Base-by-base conservation (phyloP, 2,113 vertebrate species). In the Hemicordylus capensis region DNA sequence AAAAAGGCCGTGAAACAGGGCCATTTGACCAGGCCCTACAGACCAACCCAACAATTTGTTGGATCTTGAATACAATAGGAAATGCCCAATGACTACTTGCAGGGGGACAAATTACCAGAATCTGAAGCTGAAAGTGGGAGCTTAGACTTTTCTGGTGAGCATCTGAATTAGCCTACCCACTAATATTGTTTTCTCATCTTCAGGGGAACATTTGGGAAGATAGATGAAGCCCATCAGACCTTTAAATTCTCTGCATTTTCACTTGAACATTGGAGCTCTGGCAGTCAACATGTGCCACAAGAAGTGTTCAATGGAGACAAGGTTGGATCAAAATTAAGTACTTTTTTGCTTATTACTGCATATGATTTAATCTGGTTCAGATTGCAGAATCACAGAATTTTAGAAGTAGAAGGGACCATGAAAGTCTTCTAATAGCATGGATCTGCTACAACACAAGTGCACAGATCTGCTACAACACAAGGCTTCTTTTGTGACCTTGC, bases 401-500 rank as follows among this genome's bases (percentile, higher is more conserved):
- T n/a, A n/a, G n/a, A n/a, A n/a, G n/a, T n/a, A n/a, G n/a, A n/a
- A n/a, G n/a, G n/a, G n/a, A n/a, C n/a, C n/a, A n/a, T n/a, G n/a
- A n/a, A n/a, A n/a, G n/a, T n/a, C n/a, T n/a, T n/a, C n/a, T n/a
- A n/a, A n/a, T n/a, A n/a, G n/a, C n/a, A n/a, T n/a, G n/a, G n/a
- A n/a, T n/a, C n/a, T n/a, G n/a, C n/a, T n/a, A n/a, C n/a, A n/a
- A n/a, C n/a, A n/a, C n/a, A n/a, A n/a, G n/a, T n/a, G n/a, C n/a
- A n/a, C n/a, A n/a, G n/a, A n/a, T n/a, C n/a, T n/a, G n/a, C n/a
- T n/a, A n/a, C n/a, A n/a, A n/a, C n/a, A 76, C 8, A 28, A 76
- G n/a, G 63, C 15, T 84, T 44, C 73, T 17, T 76, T 66, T 84
- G 73, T 84, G 82, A 76, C 82, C 15, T 67, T 76, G 26, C 82